Evolutionary conservation across 1,140 invertebrate species (phyloP).

Genomic region (Planococcus citri): DNA sequence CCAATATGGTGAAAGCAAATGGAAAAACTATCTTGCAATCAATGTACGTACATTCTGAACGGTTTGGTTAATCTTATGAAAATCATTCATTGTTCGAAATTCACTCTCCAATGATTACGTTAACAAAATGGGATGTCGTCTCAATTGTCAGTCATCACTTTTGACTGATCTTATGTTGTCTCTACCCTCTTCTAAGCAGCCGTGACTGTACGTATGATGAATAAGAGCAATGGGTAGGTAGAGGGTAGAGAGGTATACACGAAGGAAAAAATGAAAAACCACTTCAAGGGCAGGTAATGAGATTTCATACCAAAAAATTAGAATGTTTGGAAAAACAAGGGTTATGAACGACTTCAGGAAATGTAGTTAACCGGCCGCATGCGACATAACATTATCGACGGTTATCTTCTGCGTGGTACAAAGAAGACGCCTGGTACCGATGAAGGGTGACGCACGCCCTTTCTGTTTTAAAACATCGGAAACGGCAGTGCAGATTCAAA

Average conservation of each 20-base stretch:
- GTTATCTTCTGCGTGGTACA: slow-evolving; percentile 10
- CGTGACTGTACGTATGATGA: too few species aligned
- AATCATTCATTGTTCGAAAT: too few species aligned
- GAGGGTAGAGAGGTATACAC: background rate
- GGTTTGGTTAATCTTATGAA: too few species aligned
- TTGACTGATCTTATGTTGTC: too few species aligned
- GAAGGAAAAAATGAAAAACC: background rate
- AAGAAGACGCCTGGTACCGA: slow-evolving; percentile 14
- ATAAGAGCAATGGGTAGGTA: too few species aligned
- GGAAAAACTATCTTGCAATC: too few species aligned
- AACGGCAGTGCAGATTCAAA: background rate
- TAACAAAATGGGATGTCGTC: too few species aligned
- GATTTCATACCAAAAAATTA: background rate
- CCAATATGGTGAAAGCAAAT: too few species aligned
- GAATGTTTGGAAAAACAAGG: background rate
- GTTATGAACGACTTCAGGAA: slow-evolving; percentile 15
- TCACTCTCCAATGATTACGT: too few species aligned
- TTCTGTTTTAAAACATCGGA: background rate
- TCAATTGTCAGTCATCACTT: too few species aligned
- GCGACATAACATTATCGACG: slow-evolving; percentile 18
- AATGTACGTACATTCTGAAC: too few species aligned
- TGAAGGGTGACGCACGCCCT: slow-evolving; percentile 12
- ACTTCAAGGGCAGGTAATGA: background rate
- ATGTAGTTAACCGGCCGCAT: slow-evolving; percentile 13
- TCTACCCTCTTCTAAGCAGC: too few species aligned